These are phyloP conservation scores for Brachionichthys hirsutus DNA, from an alignment of 2,113 vertebrate genomes.

Conservation along the genomic window DNA sequence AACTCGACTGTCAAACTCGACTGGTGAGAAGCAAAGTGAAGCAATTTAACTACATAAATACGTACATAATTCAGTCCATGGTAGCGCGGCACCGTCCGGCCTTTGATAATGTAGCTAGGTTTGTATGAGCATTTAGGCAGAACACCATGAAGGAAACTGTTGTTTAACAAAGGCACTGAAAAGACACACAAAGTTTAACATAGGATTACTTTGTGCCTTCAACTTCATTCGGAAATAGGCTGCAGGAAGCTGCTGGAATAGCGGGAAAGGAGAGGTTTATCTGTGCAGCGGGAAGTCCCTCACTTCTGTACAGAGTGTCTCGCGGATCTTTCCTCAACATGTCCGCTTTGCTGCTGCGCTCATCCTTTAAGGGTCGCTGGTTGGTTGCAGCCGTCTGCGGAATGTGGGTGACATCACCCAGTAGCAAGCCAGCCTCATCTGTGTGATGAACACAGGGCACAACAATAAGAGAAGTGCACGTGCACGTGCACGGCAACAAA, in stretches of 20 bases:
- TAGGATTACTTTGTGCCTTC: conserved; percentile 2
- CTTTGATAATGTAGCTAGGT: no score
- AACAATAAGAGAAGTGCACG: background rate
- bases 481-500: background rate
- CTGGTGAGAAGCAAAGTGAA: no score
- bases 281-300: no score
- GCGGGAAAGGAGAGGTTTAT: conserved; percentile 6
- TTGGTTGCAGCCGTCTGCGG: conserved; percentile 86
- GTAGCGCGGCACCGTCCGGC: no score
- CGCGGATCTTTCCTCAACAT: conserved; percentile 86
- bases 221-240: conserved; percentile 15
- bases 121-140: no score
- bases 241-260: background rate
- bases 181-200: conserved; percentile 31
- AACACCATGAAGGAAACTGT: no score
- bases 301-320: conserved; percentile 83
- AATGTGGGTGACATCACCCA: conserved; percentile 85
- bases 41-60: no score
- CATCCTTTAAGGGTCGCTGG: background rate
- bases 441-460: conserved; percentile 13
- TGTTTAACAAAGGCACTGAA: conserved; percentile 86
- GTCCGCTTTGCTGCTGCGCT: conserved; percentile 62
- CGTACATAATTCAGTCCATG: no score
- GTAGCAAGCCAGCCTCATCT: conserved; percentile 84
- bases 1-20: no score